phyloP scores from a whole-genome alignment of 2,888 invertebrate species.

The Hydraecia micacea region DNA sequence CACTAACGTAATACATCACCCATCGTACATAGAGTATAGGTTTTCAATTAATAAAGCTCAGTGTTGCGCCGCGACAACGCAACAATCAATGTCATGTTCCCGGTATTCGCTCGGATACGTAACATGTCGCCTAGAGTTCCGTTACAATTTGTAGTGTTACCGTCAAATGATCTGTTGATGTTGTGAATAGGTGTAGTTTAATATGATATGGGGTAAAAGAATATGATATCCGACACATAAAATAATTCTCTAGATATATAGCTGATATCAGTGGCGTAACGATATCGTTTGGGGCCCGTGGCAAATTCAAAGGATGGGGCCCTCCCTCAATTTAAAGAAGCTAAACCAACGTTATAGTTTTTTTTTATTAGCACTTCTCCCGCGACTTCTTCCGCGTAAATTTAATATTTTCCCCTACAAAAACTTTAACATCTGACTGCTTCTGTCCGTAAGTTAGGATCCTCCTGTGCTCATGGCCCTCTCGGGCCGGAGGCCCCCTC shows the following conservation, averaged over 20 bases:
- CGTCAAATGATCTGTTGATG: constrained; percentile 43
- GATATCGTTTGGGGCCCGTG: too few species aligned
- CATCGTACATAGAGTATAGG: constrained; percentile 38
- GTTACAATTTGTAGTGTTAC: constrained; percentile 56
- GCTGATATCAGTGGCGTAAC: too few species aligned
- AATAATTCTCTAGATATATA: not conserved
- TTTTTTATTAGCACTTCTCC: too few species aligned
- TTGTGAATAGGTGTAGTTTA: constrained; percentile 7
- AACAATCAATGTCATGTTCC: constrained; percentile 64
- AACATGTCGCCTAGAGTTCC: constrained; percentile 44
- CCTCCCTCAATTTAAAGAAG: too few species aligned
- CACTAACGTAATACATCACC: constrained; percentile 28
- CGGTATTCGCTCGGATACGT: constrained; percentile 50
- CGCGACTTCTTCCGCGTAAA: too few species aligned
- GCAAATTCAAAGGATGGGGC: too few species aligned
- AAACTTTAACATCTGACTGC: too few species aligned
- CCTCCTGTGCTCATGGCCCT: too few species aligned
- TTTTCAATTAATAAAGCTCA: constrained; percentile 67
- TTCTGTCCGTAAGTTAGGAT: too few species aligned
- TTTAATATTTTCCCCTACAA: too few species aligned
- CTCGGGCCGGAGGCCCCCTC: too few species aligned
- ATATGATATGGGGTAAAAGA: not conserved
- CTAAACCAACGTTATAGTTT: too few species aligned
- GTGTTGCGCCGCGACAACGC: constrained; percentile 52
- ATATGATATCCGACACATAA: not conserved